Evolutionary conservation across 1,140 invertebrate species (phyloP), one percentile per base, ranked within the genome.

Genomic region (Himalopsyche phryganea): DNA sequence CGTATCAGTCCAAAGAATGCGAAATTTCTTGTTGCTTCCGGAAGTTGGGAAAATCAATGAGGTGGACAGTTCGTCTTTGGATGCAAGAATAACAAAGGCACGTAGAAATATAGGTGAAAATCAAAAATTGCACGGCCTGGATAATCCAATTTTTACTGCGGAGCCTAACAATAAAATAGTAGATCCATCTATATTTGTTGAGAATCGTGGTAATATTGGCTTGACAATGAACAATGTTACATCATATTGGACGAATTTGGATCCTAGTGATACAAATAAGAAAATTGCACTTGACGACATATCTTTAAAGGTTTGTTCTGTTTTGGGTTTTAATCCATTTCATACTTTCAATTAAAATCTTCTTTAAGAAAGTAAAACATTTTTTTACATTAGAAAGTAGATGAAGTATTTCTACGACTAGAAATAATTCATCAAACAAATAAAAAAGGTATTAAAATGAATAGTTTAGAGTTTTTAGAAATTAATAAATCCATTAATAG

Each of bases 1-100:
- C 40, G 84, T 90, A 0, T 89, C 87, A 5, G 80, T 87, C 1
- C 81, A 80, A 61, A 80, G 87, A 62, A 79, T 89, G 35, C 81
- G 87, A 65, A 81, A 83, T 50, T 88, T 87, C 53, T 71, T 86
- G 56, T 55, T 82, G 48, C 72, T 83, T 41, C 81, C 84, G 0
- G 83, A 85, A 67, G 68, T 82, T 0, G 50, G 40, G 3, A 53
- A 53, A 17, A 28, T 45, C 13, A 6, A 23, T n/a, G 41, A 53
- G 10, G 40, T 5, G 11, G 19, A 47, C 14, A 32, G 7, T 32
- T 11, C 33, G 6, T 15, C 14, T 19, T 18, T 19, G 19, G 0
- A 20, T 36, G 38, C 23, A 23, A 48, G 11, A 13, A 6, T 48
- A n/a, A 11, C 20, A 14, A 13, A 48, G 15, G 10, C 6, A 15